Percentiles rank a stretch among this genome's conserved stretches.
These are phyloP conservation scores for Nycticebus coucang DNA, from an alignment of 2,113 vertebrate genomes.

Conservation along the genomic window DNA sequence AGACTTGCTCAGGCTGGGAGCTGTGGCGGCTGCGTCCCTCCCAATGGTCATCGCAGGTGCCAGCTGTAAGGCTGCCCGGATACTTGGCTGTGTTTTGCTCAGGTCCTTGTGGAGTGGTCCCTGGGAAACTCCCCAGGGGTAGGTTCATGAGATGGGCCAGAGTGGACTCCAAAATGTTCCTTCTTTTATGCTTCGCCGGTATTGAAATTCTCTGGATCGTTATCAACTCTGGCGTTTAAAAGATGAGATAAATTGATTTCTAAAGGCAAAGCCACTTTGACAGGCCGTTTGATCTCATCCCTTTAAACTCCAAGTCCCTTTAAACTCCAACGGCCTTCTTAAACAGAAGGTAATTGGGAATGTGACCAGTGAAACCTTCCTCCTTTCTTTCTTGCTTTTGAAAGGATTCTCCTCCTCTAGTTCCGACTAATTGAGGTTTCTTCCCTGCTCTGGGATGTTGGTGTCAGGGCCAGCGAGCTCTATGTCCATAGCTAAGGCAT, in stretches of 20 bases:
- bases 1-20: not conserved
- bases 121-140: not conserved
- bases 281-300: not conserved
- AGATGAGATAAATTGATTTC: not conserved
- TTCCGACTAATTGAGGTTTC: not conserved
- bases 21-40: not conserved
- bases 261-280: conserved; percentile 22
- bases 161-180: not conserved
- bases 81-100: not conserved
- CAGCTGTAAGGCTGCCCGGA: not conserved
- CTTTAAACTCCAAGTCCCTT: not conserved
- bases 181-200: not conserved
- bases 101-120: not conserved
- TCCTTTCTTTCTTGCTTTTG: not conserved
- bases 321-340: not conserved
- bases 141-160: not conserved
- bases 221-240: not conserved
- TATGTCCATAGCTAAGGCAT: accelerated
- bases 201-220: not conserved
- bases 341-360: not conserved
- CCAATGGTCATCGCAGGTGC: too few relatives aligned
- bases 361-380: not conserved
- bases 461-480: not conserved
- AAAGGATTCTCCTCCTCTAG: not conserved
- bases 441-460: not conserved